These are phyloP conservation scores for Panthera leo DNA, from an alignment of 2,113 vertebrate genomes.

Conservation along the genomic window DNA sequence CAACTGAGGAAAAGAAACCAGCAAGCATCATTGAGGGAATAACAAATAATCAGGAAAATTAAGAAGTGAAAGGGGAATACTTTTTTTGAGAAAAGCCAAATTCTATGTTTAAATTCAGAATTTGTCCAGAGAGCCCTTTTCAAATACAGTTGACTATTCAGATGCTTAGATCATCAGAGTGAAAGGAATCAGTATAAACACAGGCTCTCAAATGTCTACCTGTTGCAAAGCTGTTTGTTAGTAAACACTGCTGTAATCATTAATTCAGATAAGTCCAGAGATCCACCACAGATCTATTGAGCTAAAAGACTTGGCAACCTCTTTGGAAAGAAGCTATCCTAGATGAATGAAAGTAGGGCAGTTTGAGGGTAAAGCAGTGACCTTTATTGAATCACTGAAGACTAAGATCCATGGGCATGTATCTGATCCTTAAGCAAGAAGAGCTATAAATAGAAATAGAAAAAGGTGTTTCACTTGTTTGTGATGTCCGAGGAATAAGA, in stretches of 20 bases:
- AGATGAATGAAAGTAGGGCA: neutral
- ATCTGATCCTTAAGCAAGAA: neutral
- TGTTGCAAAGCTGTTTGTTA: neutral
- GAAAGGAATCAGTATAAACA: neutral
- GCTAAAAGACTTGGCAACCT: neutral
- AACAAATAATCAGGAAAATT: constrained; percentile 5
- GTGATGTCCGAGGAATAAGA: neutral
- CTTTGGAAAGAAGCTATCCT: neutral
- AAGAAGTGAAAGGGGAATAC: neutral
- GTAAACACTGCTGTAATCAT: neutral
- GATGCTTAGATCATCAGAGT: neutral
- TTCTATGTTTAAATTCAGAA: constrained; percentile 20
- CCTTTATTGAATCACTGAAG: neutral
- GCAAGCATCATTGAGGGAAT: neutral
- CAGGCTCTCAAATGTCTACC: neutral
- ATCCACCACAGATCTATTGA: neutral
- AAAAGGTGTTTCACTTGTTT: neutral
- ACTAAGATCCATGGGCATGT: neutral
- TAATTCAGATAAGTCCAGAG: neutral
- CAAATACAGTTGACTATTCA: neutral
- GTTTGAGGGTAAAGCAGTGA: neutral
- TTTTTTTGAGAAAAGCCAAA: neutral
- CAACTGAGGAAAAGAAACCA: neutral
- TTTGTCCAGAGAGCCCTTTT: neutral
- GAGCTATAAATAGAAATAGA: neutral